These are phyloP conservation scores for Palythoa caribaeorum DNA, from an alignment of 92 coral and sea anemone genomes.

Conservation along the genomic window DNA sequence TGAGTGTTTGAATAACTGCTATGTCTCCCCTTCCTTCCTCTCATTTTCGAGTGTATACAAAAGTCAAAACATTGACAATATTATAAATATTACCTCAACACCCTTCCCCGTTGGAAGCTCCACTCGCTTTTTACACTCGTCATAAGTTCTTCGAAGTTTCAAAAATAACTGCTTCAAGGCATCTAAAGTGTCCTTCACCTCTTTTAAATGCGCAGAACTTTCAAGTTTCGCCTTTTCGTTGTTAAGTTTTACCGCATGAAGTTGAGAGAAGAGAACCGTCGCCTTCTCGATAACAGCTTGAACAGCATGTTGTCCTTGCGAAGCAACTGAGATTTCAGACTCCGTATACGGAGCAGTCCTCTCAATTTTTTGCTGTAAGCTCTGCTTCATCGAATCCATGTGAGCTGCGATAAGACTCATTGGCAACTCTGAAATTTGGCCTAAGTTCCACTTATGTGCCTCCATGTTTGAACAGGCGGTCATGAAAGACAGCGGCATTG, in stretches of 20 bases:
- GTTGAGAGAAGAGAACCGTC: conserved; percentile 22
- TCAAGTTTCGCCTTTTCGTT: conserved; percentile 39
- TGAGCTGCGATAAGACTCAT: not conserved
- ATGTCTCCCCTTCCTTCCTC: too few relatives aligned
- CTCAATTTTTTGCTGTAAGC: conserved; percentile 15
- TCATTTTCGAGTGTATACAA: too few relatives aligned
- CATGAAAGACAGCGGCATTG: conserved; percentile 23
- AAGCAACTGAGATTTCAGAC: conserved; percentile 34
- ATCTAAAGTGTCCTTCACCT: conserved; percentile 31
- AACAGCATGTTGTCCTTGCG: conserved; percentile 32
- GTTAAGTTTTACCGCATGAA: conserved; percentile 24
- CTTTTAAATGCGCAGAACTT: conserved; percentile 28
- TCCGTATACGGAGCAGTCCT: conserved; percentile 16
- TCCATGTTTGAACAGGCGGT: conserved; percentile 44
- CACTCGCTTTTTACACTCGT: conserved; percentile 38
- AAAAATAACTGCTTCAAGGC: conserved; percentile 38
- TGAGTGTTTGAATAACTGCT: too few relatives aligned
- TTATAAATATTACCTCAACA: conserved; percentile 8
- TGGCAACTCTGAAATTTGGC: conserved; percentile 1
- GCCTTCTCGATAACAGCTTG: conserved; percentile 26
- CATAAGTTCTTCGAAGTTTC: conserved; percentile 28
- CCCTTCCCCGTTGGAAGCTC: conserved; percentile 23
- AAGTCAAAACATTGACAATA: too few relatives aligned
- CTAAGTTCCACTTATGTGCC: conserved; percentile 11
- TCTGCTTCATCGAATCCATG: conserved; percentile 31